Conservation (phyloP, 2,113 vertebrate genomes). For the Orycteropus afer region DNA sequence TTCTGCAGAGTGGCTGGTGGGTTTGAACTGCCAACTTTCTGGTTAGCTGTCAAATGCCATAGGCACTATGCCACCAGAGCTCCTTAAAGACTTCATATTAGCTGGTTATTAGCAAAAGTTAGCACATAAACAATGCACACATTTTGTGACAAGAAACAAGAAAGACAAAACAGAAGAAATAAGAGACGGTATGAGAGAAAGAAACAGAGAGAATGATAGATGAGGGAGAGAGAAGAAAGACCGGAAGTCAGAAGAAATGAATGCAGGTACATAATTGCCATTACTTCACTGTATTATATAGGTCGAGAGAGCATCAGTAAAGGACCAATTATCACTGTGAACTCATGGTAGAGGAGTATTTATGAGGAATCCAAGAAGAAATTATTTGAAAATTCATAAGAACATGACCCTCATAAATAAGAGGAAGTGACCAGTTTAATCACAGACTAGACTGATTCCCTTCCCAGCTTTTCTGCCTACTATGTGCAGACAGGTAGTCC, state of each 20-base stretch:
- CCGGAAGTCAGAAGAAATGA: fast-evolving
- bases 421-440: not conserved
- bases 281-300: not conserved
- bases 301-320: not conserved
- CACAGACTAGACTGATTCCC: not conserved
- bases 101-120: not conserved
- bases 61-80: no score
- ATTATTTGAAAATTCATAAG: not conserved
- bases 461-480: not conserved
- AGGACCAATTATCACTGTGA: not conserved
- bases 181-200: not conserved
- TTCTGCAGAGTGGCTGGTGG: no score
- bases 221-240: not conserved
- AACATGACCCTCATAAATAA: not conserved
- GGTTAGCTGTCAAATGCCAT: no score
- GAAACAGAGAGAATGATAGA: not conserved
- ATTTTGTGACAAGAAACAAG: not conserved
- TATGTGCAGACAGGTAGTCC: not conserved
- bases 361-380: not conserved
- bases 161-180: not conserved
- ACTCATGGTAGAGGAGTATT: not conserved
- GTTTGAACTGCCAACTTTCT: no score
- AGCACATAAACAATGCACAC: no score
- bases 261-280: not conserved
- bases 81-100: no score